Evolutionary conservation across 2,888 invertebrate genomes (phyloP), one percentile per base, ranked within the genome.

Genomic region (Ceramica pisi): DNA sequence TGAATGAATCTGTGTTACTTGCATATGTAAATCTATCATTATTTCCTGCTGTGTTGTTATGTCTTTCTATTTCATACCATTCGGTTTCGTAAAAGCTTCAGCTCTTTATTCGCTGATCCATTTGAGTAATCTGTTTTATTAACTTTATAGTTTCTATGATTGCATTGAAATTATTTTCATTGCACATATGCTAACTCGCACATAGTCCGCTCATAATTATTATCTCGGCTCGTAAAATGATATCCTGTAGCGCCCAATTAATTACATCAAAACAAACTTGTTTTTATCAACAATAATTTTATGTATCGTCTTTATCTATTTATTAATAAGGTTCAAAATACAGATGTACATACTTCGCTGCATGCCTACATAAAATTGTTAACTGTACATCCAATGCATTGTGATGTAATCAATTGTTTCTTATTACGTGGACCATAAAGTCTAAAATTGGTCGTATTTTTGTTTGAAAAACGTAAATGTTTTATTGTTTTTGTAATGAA

Each of bases 201-300:
- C 68, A 86, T 85, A 86, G 86, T 67, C 69, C 62, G 70, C 78
- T 84, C 80, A 77, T 87, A 87, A 86, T 88, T 85, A 86, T 87
- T 85, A 89, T 86, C 83, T 85, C 85, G 83, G 83, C 83, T 89
- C 87, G 88, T 88, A 89, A 91, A 90, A 87, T 87, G 85, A 90
- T 89, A 91, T 89, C 88, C 88, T 87, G 85, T 86, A 88, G 86
- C 83, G 83, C 84, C 87, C 86, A 89, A 92, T 90, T 89, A 91
- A 90, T 90, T 89, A 90, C 85, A 82, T 68, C 74, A 83, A 56
- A 83, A 82, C 85, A 71, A 85, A 82, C 72, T 75, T 78, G 56
- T 19, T 53, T 63, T 8, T 56, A 63, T 35, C 26, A 26, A 21
- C 14, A n/a, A 19, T 6, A 44, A 23, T 68, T 63, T n/a, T 44